Base-by-base conservation (phyloP, 2,888 invertebrate species). In the Coenonympha arcania region DNA sequence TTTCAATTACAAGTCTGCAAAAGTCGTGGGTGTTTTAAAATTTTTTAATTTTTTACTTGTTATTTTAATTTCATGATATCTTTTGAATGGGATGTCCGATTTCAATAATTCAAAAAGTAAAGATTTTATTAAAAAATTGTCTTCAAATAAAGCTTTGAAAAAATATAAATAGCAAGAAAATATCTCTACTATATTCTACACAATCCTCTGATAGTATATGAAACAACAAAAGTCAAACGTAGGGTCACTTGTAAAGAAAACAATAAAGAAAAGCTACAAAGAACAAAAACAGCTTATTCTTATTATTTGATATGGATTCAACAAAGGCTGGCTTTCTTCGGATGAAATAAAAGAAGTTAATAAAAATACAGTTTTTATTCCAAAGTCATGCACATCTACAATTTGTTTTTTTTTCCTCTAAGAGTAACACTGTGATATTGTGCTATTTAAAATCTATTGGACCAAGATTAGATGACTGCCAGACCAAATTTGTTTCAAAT, bases 301-400 rank as follows among this genome's bases (percentile, higher is more conserved):
- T 8, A 9, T 15, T 20, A 26, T 28, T 45, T 39, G 39, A 31
- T 47, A 47, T 11, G 39, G 47, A 40, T 9, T 47, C 4, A 49
- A 19, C 24, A 39, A 43, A 24, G 18, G 31, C 4, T 20, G 22
- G 18, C 3, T 31, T n/a, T 39, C 11, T 19, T 8, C 11, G 15
- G 16, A 6, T 41, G 3, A 64, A 73, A 72, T 64, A 60, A 79
- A 76, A 62, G 20, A 28, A 62, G 48, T 11, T 52, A 9, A 54
- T 79, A 77, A 82, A 82, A 84, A 84, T 79, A 83, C 82, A 83
- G 68, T 44, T 70, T 80, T 74, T 82, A 83, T 79, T 81, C 71
- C 75, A 77, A 81, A 76, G 64, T 79, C 85, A 85, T 85, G 84
- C 83, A 82, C 78, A 76, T 75, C 84, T 85, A 85, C 82, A 73